Evolutionary conservation across 2,888 invertebrate genomes (phyloP).

Genomic region (Theretra japonica): DNA sequence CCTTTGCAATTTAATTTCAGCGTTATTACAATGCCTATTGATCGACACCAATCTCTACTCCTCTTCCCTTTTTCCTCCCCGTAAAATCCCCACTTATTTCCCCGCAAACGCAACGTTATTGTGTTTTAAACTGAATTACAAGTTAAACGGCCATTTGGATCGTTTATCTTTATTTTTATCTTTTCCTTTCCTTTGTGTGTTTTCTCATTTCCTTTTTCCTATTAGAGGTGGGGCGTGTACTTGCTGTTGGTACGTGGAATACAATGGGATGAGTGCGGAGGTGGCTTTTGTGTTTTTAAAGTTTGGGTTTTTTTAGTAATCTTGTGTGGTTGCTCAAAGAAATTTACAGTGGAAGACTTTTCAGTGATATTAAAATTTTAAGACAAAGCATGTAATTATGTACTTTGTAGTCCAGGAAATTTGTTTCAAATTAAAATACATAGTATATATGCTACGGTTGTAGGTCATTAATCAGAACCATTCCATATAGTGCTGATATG

Average conservation of each 20-base stretch:
- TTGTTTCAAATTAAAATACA: no score
- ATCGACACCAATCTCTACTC: neutral
- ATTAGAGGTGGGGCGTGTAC: conserved; percentile 10
- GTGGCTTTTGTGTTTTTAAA: neutral
- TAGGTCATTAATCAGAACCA: no score
- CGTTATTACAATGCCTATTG: neutral
- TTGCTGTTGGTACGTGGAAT: conserved; percentile 6
- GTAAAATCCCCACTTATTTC: neutral
- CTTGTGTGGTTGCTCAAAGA: no score
- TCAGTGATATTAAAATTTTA: no score
- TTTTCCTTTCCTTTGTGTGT: conserved; percentile 18
- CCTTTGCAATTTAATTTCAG: neutral
- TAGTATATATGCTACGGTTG: no score
- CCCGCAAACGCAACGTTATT: neutral
- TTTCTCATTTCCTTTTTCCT: conserved; percentile 24
- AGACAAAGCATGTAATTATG: no score
- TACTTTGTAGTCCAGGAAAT: no score
- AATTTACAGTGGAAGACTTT: no score
- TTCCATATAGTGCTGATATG: no score
- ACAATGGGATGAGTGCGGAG: neutral
- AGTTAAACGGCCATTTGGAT: conserved; percentile 31
- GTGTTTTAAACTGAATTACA: conserved; percentile 33
- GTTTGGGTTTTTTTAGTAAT: neutral
- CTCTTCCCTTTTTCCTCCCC: neutral
- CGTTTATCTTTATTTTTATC: conserved; percentile 30